These are phyloP conservation scores for Gastrophryne carolinensis DNA, from an alignment of 2,797 vertebrate genomes.

Conservation along the genomic window DNA sequence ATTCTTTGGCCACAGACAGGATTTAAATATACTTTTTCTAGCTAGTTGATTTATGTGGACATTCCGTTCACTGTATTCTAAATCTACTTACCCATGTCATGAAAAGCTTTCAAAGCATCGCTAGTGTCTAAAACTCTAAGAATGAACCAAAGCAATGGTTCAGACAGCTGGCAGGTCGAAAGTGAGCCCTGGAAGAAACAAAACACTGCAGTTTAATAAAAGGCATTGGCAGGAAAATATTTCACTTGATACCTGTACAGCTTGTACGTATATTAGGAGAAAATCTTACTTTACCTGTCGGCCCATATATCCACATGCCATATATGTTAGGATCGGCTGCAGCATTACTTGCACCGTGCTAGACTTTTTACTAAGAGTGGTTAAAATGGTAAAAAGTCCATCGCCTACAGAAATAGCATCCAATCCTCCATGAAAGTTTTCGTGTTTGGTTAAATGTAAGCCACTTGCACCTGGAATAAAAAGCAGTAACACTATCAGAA, in stretches of 20 bases:
- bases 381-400: conserved; percentile 95
- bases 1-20: too few species aligned
- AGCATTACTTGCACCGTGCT: conserved; percentile 96
- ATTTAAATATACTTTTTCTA: too few species aligned
- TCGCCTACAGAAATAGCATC: conserved; percentile 98
- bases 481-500: not conserved
- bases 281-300: conserved; percentile 81
- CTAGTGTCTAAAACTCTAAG: conserved; percentile 94
- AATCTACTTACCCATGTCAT: conserved; percentile 88
- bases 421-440: conserved; percentile 96
- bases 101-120: conserved; percentile 95
- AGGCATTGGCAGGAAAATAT: too few species aligned
- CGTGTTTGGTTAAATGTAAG: conserved; percentile 96
- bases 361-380: conserved; percentile 95
- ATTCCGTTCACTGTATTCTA: too few species aligned
- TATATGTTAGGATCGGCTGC: conserved; percentile 97
- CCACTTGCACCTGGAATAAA: conserved; percentile 89
- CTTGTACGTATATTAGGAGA: too few species aligned
- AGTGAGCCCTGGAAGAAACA: conserved; percentile 83
- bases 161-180: conserved; percentile 96
- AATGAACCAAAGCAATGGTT: conserved; percentile 98
- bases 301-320: conserved; percentile 99
- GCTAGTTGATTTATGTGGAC: too few species aligned
- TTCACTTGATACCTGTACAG: too few species aligned
- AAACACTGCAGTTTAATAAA: too few species aligned